phyloP scores from a whole-genome alignment of 1,140 invertebrate species.

The Drosophila obscura region DNA sequence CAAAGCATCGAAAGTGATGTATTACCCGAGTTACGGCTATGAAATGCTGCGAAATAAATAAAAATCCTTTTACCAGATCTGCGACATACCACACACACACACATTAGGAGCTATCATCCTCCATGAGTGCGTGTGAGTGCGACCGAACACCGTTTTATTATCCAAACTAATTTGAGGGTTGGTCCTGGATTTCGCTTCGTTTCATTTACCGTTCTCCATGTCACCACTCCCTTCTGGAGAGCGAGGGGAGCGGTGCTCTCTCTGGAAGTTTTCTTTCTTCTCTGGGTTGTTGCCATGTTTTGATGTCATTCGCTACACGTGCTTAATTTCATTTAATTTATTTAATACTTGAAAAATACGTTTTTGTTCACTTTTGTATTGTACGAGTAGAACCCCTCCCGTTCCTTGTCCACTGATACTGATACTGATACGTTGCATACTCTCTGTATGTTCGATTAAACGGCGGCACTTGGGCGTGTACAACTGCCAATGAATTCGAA shows the following conservation, averaged over 20 bases:
- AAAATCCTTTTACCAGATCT: slow-evolving; percentile 54
- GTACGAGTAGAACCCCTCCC: slow-evolving; percentile 39
- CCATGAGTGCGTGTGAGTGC: not conserved
- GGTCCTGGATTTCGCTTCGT: slow-evolving; percentile 45
- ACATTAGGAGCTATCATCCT: slow-evolving; percentile 9
- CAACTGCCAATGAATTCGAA: slow-evolving; percentile 68
- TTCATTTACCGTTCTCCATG: slow-evolving; percentile 2
- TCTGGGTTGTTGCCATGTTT: slow-evolving; percentile 43
- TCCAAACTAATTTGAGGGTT: slow-evolving; percentile 77
- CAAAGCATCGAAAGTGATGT: slow-evolving; percentile 39
- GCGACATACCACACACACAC: slow-evolving; percentile 23
- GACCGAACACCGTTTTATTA: slow-evolving; percentile 62
- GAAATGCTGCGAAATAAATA: slow-evolving; percentile 45
- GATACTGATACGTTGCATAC: not conserved
- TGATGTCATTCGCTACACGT: slow-evolving; percentile 80
- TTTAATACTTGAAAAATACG: slow-evolving; percentile 80
- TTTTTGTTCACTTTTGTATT: slow-evolving; percentile 75
- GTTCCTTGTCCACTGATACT: not conserved
- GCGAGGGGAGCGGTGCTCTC: not conserved
- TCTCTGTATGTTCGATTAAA: slow-evolving; percentile 17
- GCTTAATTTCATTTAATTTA: slow-evolving; percentile 79
- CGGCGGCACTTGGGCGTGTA: slow-evolving; percentile 54
- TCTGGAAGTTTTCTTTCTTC: not conserved
- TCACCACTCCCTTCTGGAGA: not conserved
- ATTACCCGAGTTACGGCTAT: slow-evolving; percentile 28